Base-by-base conservation (phyloP, 2,113 vertebrate species). In the Anas platyrhynchos region DNA sequence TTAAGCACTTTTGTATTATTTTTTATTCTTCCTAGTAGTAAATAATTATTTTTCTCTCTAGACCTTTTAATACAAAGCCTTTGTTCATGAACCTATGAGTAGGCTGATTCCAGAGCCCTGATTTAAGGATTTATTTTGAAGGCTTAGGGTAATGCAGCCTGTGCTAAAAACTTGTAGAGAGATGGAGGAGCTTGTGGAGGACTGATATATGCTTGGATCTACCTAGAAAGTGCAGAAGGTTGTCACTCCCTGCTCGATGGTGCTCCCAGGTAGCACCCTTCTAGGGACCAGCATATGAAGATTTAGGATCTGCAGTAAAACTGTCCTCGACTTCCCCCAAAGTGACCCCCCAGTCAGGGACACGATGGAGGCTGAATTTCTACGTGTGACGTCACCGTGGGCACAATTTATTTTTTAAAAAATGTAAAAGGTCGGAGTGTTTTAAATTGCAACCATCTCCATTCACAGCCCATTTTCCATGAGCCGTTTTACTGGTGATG, bases 381-480 rank as follows among this genome's bases (percentile, higher is more conserved):
- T 71, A n/a, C 2, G 0, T 4, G 59, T 85, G 92, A 86, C 41
- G 16, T 95, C 92, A 32, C 86, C 27, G 69, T 2, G 10, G 73
- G 62, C 23, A 73, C 52, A 36, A 86, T 95, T 71, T 67, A 86
- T 95, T 76, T 85, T 27, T 29, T 16, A 55, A 27, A 55, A 41
- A 65, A 59, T 86, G 79, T 61, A 75, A 95, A 96, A 96, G 77
- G 93, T 96, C 52, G 89, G 96, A 81, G 62, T 79, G 83, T 85
- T 93, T 88, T 56, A 69, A 79, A 86, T 94, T 83, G 96, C 69
- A 97, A 69, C 69, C 68, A 12, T 87, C 95, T 96, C 94, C 90
- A 66, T 89, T 96, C 88, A 41, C 93, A 96, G 96, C 61, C 96
- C 97, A 76, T 97, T 96, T 75, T 94, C 82, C 67, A 58, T 65